Base-by-base conservation (phyloP, 2,797 vertebrate species). In the Thunnus albacares region DNA sequence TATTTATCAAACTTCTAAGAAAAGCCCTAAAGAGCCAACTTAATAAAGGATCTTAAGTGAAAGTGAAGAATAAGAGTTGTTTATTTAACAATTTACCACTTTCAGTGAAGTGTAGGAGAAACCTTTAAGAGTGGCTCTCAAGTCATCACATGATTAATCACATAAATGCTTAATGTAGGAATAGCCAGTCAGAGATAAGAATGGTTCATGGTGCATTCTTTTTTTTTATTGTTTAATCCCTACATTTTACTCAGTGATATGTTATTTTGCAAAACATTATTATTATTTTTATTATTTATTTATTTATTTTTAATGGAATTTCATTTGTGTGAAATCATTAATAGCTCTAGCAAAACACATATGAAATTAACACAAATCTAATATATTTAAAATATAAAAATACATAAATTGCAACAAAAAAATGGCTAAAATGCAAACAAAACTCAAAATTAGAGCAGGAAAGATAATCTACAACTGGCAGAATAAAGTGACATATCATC, bases 61-160 rank as follows among this genome's bases (percentile, higher is more conserved):
- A 43, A 53, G 52, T 43, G 7, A 28, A 55, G 15, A 43, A 58
- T 12, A 14, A 43, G 26, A 75, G 13, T n/a, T 28, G 49, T 66
- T 66, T 71, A 60, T 66, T 38, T 60, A 61, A 56, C 13, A 5
- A 57, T 13, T n/a, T 33, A 43, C 14, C 18, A 43, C 20, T 30
- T 63, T 51, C 24, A 53, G 60, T n/a, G 57, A 79, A 53, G 45
- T 66, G 35, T 66, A 55, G 26, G n/a, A 58, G 59, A 57, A 58
- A 43, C 12, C 3, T 43, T 43, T 14, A 13, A 43, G 3, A 43
- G 6, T n/a, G 57, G 22, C 52, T 28, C 53, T 65, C 17, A 71
- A 5, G 24, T 57, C n/a, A 56, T 57, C 14, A 53, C 47, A 18
- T 47, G 22, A 66, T 30, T 51, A 13, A 51, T 45, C 33, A 71